Base-by-base conservation (phyloP, 2,888 invertebrate species). In the Lycaena phlaeas region DNA sequence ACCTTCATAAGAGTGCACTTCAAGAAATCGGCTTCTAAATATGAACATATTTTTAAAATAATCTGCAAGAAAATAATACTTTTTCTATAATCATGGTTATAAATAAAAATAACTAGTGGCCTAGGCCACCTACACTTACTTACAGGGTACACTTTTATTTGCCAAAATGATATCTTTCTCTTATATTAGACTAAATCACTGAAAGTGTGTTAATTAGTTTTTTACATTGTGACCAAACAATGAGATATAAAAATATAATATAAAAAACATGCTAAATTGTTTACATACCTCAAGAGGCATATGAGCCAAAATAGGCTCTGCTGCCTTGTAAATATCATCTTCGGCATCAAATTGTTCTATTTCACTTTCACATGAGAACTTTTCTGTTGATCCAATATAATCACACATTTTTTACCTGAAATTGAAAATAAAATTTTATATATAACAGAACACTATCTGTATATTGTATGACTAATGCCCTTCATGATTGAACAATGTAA, bases 41-140 rank as follows among this genome's bases (percentile, higher is more conserved):
- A 87, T 18, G 87, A 86, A 54, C 87, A 88, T 60, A 88, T 88
- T 61, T 88, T 86, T 46, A 88, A 68, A 50, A 88, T 79, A 52
- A 88, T 85, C 87, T 88, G 72, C 40, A 82, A 85, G 38, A 47
- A 40, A n/a, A n/a, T n/a, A n/a, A n/a, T n/a, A n/a, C n/a, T n/a
- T n/a, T n/a, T n/a, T n/a, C n/a, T n/a, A n/a, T n/a, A n/a, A n/a
- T n/a, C n/a, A n/a, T n/a, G n/a, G n/a, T n/a, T n/a, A n/a, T n/a
- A n/a, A n/a, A n/a, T n/a, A n/a, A n/a, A n/a, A n/a, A n/a, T n/a
- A n/a, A n/a, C n/a, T n/a, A n/a, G n/a, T n/a, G n/a, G n/a, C n/a
- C n/a, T n/a, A n/a, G n/a, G n/a, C n/a, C n/a, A n/a, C n/a, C n/a
- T n/a, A n/a, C n/a, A n/a, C n/a, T n/a, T n/a, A n/a, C n/a, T n/a